Evolutionary conservation across 2,113 vertebrate species (phyloP).

Genomic region (Ptyas mucosa): DNA sequence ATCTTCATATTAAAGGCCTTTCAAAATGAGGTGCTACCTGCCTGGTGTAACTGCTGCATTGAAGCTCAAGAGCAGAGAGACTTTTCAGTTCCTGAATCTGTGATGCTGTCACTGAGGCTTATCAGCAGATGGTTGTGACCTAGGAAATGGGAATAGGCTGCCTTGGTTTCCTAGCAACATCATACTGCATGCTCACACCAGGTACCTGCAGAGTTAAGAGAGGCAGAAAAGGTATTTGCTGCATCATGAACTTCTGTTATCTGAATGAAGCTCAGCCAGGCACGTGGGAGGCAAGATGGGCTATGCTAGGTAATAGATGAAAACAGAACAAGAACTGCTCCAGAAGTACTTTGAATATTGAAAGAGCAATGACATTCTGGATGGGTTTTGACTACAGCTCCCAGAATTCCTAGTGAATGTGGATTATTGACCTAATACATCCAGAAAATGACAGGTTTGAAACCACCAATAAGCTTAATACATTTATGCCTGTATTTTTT

Average conservation of each 20-base stretch:
- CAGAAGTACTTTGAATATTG: neutral
- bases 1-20: neutral
- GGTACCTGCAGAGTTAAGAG: neutral
- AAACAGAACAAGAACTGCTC: neutral
- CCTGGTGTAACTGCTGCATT: neutral
- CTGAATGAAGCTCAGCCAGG: neutral
- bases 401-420: neutral
- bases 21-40: neutral
- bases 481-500: neutral
- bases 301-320: neutral
- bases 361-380: neutral
- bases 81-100: neutral
- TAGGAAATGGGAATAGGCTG: neutral
- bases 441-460: neutral
- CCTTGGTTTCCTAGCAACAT: constrained; percentile 16
- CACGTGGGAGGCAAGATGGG: neutral
- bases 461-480: neutral
- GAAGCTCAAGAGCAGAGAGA: neutral
- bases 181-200: neutral
- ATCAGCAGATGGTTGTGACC: neutral
- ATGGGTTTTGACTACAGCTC: neutral
- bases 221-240: neutral
- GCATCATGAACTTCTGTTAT: neutral
- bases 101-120: neutral
- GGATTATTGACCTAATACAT: neutral